Evolutionary conservation across 2,797 vertebrate species (phyloP).

Genomic region (Carcharodon carcharias): DNA sequence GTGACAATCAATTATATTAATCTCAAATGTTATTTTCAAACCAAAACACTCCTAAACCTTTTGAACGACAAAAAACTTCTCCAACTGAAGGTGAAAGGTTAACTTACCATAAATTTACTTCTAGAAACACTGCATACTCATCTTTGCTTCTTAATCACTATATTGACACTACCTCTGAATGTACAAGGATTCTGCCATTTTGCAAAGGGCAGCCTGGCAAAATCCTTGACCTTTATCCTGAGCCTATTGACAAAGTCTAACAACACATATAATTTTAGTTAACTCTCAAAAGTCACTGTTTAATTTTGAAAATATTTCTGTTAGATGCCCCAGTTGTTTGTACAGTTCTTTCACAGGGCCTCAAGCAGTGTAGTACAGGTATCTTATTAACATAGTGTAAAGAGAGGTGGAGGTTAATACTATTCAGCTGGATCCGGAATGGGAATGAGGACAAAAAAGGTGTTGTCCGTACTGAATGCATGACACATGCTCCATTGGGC

Average conservation of each 20-base stretch:
- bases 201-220: not conserved
- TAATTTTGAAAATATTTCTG: slow-evolving; percentile 12
- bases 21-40: not conserved
- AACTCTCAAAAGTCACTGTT: not conserved
- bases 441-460: not conserved
- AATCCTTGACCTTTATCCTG: slow-evolving; percentile 25
- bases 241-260: not conserved
- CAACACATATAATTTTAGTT: slow-evolving; percentile 2
- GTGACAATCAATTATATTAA: slow-evolving; percentile 13
- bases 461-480: not conserved
- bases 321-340: not conserved
- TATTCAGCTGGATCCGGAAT: not conserved
- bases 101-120: slow-evolving; percentile 1
- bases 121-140: not conserved
- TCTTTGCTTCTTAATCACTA: slow-evolving; percentile 10
- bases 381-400: not conserved
- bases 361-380: not conserved
- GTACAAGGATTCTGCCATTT: slow-evolving; percentile 20
- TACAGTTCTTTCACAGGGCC: not conserved
- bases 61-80: not conserved
- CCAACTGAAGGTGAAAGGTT: slow-evolving; percentile 15
- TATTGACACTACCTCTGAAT: slow-evolving; percentile 6
- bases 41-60: not conserved
- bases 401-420: not conserved
- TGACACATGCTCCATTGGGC: not conserved